phyloP scores from a whole-genome alignment of 2,888 invertebrate genomes.

The Crepidodera aurea region DNA sequence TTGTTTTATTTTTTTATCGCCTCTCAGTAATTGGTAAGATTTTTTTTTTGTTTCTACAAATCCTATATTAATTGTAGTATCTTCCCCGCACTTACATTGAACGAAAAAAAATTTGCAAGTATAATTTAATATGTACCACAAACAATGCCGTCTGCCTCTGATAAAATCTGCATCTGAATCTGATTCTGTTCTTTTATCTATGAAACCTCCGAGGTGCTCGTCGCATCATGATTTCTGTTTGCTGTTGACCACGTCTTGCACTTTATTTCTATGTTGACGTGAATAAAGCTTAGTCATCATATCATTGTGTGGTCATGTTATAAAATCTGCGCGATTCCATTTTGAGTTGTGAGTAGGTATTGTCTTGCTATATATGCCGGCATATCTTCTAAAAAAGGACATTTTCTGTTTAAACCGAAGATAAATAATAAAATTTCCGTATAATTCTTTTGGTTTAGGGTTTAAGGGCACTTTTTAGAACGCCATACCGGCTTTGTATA shows the following conservation, averaged over 20 bases:
- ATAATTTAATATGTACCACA: slow-evolving; percentile 3
- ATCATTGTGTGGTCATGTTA: slow-evolving; percentile 24
- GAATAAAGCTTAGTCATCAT: slow-evolving; percentile 30
- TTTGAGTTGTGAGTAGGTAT: background rate
- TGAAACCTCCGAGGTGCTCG: slow-evolving; percentile 11
- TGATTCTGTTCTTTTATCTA: slow-evolving; percentile 23
- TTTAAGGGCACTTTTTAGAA: no score
- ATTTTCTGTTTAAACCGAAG: no score
- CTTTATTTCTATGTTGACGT: slow-evolving; percentile 28
- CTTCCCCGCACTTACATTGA: background rate
- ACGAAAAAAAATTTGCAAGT: slow-evolving; percentile 1
- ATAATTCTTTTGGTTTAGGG: no score
- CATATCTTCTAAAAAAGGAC: no score
- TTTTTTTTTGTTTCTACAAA: no score
- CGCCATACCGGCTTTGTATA: no score
- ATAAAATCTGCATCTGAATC: slow-evolving; percentile 26
- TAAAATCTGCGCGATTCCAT: background rate
- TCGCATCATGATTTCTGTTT: slow-evolving; percentile 29
- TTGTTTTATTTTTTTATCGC: slow-evolving; percentile 1
- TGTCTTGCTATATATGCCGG: background rate
- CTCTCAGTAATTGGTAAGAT: no score
- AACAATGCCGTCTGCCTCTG: slow-evolving; percentile 14
- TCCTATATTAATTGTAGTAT: background rate
- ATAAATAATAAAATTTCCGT: no score
- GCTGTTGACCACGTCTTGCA: slow-evolving; percentile 29